phyloP scores from a whole-genome alignment of 2,888 invertebrate species.

The Tiphia femorata region DNA sequence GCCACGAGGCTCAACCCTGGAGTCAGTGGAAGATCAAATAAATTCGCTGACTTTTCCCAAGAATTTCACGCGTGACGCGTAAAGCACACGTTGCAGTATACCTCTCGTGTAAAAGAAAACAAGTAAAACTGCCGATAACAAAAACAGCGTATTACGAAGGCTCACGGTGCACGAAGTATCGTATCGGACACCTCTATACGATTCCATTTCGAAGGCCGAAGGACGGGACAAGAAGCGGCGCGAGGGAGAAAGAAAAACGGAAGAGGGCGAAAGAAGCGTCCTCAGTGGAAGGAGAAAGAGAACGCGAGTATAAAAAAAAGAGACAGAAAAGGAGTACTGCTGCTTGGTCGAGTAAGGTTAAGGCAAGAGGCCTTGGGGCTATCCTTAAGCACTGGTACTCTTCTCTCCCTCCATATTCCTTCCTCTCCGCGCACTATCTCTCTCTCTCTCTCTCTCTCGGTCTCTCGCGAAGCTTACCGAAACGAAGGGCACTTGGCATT shows the following conservation, averaged over 20 bases:
- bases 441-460: constrained; percentile 11
- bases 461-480: constrained; percentile 27
- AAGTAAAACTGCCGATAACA: too few relatives aligned
- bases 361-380: constrained; percentile 35
- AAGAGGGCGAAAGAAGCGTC: constrained; percentile 10
- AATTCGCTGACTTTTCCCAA: too few relatives aligned
- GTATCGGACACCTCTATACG: too few relatives aligned
- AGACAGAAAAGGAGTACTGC: constrained; percentile 18
- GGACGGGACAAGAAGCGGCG: background rate
- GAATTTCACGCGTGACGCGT: too few relatives aligned
- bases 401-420: constrained; percentile 16
- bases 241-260: background rate
- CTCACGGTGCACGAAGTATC: too few relatives aligned
- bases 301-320: constrained; percentile 1
- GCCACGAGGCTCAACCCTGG: too few relatives aligned
- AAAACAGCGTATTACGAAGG: too few relatives aligned
- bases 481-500: constrained; percentile 42
- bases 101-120: too few relatives aligned
- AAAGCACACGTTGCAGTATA: too few relatives aligned
- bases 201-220: too few relatives aligned
- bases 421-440: background rate
- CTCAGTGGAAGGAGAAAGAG: constrained; percentile 6
- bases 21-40: too few relatives aligned
- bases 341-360: constrained; percentile 37
- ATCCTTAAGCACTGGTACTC: constrained; percentile 34